These are phyloP conservation scores for Myotis davidii DNA, from an alignment of 2,113 vertebrate species.

Conservation along the genomic window DNA sequence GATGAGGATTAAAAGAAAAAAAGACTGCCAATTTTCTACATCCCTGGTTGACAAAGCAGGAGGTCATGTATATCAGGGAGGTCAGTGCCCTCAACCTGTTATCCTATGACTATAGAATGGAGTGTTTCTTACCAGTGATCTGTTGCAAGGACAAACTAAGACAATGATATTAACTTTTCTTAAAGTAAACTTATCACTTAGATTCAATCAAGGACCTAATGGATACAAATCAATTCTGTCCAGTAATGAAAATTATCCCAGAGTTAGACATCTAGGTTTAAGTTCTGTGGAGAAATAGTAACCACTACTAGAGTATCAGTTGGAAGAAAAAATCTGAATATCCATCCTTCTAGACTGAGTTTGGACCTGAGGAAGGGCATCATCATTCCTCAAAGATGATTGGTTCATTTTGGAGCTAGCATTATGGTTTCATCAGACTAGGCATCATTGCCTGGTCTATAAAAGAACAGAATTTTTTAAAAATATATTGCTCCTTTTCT, in stretches of 20 bases:
- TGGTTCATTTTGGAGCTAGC: background rate
- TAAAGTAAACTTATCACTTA: background rate
- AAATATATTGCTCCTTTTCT: background rate
- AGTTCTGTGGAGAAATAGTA: background rate
- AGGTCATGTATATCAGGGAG: accelerated
- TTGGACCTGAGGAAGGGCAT: background rate
- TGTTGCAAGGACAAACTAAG: background rate
- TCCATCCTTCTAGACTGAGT: background rate
- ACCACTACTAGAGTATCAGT: background rate
- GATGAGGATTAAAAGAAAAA: no score
- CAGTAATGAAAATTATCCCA: background rate
- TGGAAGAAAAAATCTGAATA: background rate
- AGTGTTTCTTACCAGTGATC: background rate
- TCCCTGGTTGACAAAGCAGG: background rate
- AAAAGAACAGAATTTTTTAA: background rate
- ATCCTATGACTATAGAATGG: background rate
- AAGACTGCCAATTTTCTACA: background rate
- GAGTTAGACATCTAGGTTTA: background rate
- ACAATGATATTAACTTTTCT: background rate
- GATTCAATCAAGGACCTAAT: background rate
- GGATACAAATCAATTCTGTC: background rate
- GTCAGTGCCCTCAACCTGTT: background rate
- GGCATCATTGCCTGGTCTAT: background rate
- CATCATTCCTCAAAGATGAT: background rate
- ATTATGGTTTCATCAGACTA: background rate